These are phyloP conservation scores for Drosophila insularis DNA, from an alignment of 1,140 invertebrate genomes.

Conservation along the genomic window DNA sequence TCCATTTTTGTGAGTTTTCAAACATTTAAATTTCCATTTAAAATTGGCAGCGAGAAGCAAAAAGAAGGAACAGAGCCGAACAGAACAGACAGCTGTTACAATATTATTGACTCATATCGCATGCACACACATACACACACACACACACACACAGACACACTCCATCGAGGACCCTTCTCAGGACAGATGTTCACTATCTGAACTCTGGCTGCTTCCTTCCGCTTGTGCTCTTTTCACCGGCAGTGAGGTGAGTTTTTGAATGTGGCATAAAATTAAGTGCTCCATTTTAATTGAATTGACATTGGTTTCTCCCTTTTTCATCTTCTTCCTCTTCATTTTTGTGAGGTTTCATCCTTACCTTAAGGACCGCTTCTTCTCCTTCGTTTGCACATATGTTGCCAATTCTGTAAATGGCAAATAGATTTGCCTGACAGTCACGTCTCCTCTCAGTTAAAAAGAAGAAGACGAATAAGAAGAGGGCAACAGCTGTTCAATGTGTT, in stretches of 20 bases:
- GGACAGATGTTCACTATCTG: constrained; percentile 34
- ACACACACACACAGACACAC: constrained; percentile 43
- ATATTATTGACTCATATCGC: constrained; percentile 79
- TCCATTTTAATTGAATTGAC: constrained; percentile 78
- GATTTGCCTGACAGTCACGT: constrained; percentile 15
- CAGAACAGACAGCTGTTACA: constrained; percentile 74
- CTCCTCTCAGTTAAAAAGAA: constrained; percentile 15
- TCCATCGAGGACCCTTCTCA: constrained; percentile 32
- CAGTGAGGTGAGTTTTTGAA: constrained; percentile 61
- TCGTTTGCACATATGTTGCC: constrained; percentile 70
- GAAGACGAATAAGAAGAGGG: constrained; percentile 4
- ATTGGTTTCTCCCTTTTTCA: constrained; percentile 28
- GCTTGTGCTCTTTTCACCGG: constrained; percentile 32
- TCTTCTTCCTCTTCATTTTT: neutral
- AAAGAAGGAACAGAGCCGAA: constrained; percentile 18
- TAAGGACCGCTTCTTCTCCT: constrained; percentile 38
- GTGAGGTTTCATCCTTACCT: constrained; percentile 19
- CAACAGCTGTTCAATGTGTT: constrained; percentile 52
- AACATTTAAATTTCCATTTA: constrained; percentile 74
- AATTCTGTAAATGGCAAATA: constrained; percentile 37
- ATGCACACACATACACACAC: constrained; percentile 55
- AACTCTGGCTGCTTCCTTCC: constrained; percentile 40
- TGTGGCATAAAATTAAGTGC: constrained; percentile 77
- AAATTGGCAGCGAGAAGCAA: constrained; percentile 49
- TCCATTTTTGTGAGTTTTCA: constrained; percentile 25